A percentile compares a stretch with the other conserved stretches of the same genome.
phyloP scores from a whole-genome alignment of 2,113 vertebrate genomes.

The Mustelus asterias region DNA sequence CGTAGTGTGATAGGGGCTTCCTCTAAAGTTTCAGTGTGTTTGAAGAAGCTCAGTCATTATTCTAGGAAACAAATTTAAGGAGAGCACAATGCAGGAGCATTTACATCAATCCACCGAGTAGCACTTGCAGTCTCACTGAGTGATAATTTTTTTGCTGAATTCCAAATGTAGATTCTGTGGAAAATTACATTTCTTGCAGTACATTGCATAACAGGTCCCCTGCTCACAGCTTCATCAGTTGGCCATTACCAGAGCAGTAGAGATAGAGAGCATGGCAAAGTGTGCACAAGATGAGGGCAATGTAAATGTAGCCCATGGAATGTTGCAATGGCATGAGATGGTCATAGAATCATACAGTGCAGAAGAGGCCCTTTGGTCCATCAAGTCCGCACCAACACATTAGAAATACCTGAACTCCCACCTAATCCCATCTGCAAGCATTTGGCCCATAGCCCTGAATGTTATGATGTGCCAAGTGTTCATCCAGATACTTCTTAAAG shows the following conservation, averaged over 20 bases:
- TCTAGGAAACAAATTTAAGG: background rate
- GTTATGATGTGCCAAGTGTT: too few species aligned
- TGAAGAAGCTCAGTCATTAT: background rate
- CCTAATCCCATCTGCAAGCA: too few species aligned
- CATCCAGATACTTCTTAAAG: too few species aligned
- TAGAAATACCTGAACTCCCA: too few species aligned
- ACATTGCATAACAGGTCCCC: background rate
- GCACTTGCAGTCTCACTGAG: background rate
- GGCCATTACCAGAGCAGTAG: background rate
- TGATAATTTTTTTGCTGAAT: background rate
- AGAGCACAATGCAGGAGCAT: background rate
- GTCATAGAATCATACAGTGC: too few species aligned
- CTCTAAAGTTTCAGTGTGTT: background rate
- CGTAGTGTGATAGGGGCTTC: background rate
- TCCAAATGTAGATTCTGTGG: background rate
- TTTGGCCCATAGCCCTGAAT: too few species aligned
- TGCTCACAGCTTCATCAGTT: background rate
- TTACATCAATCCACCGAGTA: background rate
- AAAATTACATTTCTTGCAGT: background rate
- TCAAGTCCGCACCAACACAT: too few species aligned
- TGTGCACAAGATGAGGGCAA: background rate
- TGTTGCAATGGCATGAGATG: background rate
- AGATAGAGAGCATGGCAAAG: background rate
- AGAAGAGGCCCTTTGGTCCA: too few species aligned
- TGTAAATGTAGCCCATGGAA: background rate